phyloP scores from a whole-genome alignment of 2,113 vertebrate genomes.

The Cinclus cinclus region DNA sequence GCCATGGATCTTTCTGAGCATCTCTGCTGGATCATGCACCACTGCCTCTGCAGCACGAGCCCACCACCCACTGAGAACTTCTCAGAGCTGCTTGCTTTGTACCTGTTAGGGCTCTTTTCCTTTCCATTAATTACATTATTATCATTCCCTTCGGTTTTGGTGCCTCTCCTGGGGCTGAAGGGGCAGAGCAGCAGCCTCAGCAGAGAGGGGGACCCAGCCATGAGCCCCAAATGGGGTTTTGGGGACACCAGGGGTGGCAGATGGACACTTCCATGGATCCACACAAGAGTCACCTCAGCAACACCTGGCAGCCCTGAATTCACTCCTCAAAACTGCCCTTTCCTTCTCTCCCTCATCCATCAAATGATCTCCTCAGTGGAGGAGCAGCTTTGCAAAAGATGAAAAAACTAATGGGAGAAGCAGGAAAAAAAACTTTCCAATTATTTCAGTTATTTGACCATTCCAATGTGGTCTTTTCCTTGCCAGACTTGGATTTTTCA shows the following conservation, averaged over 20 bases:
- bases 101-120: neutral
- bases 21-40: neutral
- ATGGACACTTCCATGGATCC: neutral
- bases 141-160: neutral
- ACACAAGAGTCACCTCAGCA: neutral
- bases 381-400: neutral
- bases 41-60: neutral
- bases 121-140: neutral
- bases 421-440: neutral
- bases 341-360: neutral
- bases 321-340: neutral
- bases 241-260: neutral
- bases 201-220: neutral
- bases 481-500: neutral
- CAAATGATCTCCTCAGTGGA: rapidly evolving
- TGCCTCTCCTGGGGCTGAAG: neutral
- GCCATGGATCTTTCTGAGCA: neutral
- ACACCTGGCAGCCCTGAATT: neutral
- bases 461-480: neutral
- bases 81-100: neutral
- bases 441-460: neutral
- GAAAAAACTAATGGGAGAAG: neutral
- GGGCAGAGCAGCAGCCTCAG: neutral
- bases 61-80: neutral
- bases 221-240: rapidly evolving